Conservation (phyloP, 2,888 invertebrate species). For the Temnothorax unifasciatus region DNA sequence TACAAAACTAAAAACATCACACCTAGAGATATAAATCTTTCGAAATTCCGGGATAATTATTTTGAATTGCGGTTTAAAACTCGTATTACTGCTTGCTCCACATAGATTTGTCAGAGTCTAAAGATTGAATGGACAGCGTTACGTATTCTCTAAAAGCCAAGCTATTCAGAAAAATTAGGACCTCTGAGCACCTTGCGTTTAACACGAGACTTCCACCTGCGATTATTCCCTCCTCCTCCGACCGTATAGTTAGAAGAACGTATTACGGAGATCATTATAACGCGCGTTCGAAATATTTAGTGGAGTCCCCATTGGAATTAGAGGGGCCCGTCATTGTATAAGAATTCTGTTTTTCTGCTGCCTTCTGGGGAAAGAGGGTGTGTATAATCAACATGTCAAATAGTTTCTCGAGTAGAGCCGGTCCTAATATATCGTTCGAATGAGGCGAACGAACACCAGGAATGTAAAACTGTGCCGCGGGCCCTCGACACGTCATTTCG, state of each 20-base stretch:
- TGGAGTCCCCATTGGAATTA: constrained; percentile 49
- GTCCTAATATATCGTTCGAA: constrained; percentile 66
- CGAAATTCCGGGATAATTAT: not conserved
- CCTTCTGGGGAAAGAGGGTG: constrained; percentile 62
- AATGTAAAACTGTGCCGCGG: constrained; percentile 33
- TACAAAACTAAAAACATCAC: not conserved
- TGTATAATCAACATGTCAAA: constrained; percentile 80
- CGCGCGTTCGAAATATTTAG: constrained; percentile 58
- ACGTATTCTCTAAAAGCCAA: not conserved
- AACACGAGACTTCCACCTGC: constrained; percentile 56
- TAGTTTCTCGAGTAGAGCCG: constrained; percentile 63
- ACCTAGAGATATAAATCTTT: not conserved
- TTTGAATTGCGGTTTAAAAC: not conserved
- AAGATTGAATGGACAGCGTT: not conserved
- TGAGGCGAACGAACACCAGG: constrained; percentile 49
- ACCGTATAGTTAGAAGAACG: constrained; percentile 52
- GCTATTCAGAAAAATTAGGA: constrained; percentile 30
- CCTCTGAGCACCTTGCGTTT: constrained; percentile 45
- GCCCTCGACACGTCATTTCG: constrained; percentile 6
- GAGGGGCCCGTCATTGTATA: constrained; percentile 35
- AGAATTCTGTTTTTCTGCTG: constrained; percentile 68
- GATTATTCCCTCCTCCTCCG: constrained; percentile 43
- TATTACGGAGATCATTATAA: constrained; percentile 65
- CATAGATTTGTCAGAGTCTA: constrained; percentile 18
- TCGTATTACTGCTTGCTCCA: not conserved